phyloP scores from a whole-genome alignment of 2,113 vertebrate species.

The Callorhinus ursinus region DNA sequence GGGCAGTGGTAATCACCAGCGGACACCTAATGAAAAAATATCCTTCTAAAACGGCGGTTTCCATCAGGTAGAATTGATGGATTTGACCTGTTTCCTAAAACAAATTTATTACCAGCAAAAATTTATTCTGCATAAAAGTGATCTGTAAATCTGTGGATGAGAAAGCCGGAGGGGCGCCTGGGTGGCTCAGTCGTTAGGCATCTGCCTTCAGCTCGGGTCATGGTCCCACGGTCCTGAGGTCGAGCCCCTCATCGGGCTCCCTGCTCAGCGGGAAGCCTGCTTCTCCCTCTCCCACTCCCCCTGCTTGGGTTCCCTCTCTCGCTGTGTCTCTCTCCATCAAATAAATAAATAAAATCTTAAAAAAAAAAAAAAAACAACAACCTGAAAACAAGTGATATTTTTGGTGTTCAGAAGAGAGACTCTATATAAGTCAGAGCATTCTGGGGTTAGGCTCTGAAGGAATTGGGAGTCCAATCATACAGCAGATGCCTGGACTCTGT shows the following conservation, averaged over 20 bases:
- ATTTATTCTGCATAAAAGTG: constrained; percentile 10
- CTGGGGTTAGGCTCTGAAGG: not conserved
- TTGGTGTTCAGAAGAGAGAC: constrained; percentile 3
- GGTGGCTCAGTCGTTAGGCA: too few species aligned
- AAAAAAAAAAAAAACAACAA: not conserved
- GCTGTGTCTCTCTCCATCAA: too few species aligned
- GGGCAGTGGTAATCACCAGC: not conserved
- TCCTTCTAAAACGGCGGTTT: not conserved
- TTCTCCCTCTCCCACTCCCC: too few species aligned
- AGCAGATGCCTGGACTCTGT: not conserved
- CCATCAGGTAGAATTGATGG: not conserved
- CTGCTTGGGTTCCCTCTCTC: too few species aligned
- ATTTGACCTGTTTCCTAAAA: constrained; percentile 54
- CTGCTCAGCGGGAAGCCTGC: too few species aligned
- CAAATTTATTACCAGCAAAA: constrained; percentile 48
- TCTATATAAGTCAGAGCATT: not conserved
- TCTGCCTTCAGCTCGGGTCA: too few species aligned
- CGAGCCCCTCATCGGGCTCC: too few species aligned
- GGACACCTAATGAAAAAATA: not conserved
- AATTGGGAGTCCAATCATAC: not conserved
- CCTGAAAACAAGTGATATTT: not conserved
- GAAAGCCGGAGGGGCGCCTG: not conserved
- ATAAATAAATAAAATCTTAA: too few species aligned
- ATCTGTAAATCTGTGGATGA: constrained; percentile 37
- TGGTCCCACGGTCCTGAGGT: too few species aligned